Conservation (phyloP, 2,113 vertebrate species). For the Microtus richardsoni region DNA sequence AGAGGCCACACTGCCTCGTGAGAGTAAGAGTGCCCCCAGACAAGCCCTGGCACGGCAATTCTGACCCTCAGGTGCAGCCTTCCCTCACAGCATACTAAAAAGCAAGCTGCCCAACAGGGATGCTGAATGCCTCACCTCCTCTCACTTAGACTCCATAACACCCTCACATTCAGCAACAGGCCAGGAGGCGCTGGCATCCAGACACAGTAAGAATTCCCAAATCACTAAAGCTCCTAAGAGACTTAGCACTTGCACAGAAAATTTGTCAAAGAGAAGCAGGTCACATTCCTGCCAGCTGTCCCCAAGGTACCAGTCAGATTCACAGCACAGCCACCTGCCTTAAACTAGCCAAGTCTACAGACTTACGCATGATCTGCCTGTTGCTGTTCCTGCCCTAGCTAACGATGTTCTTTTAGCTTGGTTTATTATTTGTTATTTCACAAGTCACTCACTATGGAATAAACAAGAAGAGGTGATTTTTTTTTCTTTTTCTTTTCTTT, state of each 20-base stretch:
- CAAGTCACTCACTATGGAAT: not conserved
- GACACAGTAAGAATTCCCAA: not conserved
- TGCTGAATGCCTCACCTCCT: not conserved
- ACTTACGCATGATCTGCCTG: accelerated
- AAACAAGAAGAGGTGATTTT: not conserved
- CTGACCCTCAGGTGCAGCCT: not conserved
- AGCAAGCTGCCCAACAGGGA: not conserved
- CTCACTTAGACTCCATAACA: not conserved
- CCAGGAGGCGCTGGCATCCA: not conserved
- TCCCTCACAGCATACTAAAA: not conserved
- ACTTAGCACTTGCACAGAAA: not conserved
- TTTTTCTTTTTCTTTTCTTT: too few species aligned
- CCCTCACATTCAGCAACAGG: not conserved
- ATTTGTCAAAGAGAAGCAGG: not conserved
- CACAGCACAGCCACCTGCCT: not conserved
- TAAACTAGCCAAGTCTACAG: not conserved
- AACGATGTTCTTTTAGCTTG: not conserved
- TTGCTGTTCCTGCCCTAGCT: not conserved
- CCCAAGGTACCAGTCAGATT: not conserved
- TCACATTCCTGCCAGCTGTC: not conserved
- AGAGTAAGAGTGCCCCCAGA: too few species aligned
- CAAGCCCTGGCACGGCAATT: accelerated
- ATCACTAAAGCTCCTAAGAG: not conserved
- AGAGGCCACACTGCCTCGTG: not conserved
- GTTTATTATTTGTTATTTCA: not conserved